These are phyloP conservation scores for Petrocephalus zakoni DNA, from an alignment of 2,113 vertebrate genomes.

Conservation along the genomic window DNA sequence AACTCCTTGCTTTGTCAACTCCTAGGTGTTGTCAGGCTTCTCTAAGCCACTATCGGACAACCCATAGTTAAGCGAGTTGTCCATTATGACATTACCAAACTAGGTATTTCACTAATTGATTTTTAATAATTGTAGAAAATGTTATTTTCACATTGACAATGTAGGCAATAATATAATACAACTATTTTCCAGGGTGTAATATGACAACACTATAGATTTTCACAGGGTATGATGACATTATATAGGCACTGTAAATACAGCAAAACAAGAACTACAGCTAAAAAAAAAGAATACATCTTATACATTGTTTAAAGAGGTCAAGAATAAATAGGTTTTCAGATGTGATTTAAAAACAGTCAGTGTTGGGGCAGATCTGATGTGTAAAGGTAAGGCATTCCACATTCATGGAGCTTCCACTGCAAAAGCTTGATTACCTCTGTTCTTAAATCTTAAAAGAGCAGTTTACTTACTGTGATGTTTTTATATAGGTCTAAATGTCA, in stretches of 20 bases:
- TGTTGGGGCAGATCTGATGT: background rate
- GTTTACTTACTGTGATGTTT: background rate
- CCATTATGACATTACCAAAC: background rate
- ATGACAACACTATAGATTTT: background rate
- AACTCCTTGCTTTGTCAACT: too few relatives aligned
- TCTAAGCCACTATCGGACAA: too few relatives aligned
- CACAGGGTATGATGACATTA: background rate
- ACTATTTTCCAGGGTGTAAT: background rate
- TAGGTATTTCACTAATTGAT: background rate
- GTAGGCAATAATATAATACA: too few relatives aligned
- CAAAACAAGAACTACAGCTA: too few relatives aligned
- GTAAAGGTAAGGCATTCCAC: background rate
- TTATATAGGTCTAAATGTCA: background rate
- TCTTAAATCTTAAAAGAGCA: background rate
- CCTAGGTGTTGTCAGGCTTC: too few relatives aligned
- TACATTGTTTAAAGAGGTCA: too few relatives aligned
- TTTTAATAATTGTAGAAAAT: background rate
- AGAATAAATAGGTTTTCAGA: background rate
- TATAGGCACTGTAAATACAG: too few relatives aligned
- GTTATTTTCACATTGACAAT: background rate
- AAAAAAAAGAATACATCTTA: too few relatives aligned
- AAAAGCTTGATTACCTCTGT: background rate
- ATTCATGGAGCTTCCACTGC: background rate
- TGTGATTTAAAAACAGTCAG: background rate
- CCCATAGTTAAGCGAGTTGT: too few relatives aligned